phyloP scores from a whole-genome alignment of 2,113 vertebrate species.

The Otocyon megalotis region DNA sequence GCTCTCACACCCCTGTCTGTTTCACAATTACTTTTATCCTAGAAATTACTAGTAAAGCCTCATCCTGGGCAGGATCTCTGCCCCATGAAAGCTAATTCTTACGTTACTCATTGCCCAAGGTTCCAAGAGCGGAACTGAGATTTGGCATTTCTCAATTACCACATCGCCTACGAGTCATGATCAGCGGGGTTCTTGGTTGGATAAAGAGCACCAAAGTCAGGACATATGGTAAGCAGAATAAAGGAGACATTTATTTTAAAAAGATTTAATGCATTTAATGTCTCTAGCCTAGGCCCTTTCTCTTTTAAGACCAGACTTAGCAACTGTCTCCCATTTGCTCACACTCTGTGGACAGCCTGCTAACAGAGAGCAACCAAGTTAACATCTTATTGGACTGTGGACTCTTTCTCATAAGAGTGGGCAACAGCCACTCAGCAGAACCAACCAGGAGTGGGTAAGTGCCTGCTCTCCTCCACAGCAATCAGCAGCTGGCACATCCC shows the following conservation, averaged over 20 bases:
- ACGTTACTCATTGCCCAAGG: background rate
- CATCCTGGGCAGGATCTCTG: background rate
- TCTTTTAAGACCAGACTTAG: background rate
- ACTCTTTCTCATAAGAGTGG: background rate
- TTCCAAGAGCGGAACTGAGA: background rate
- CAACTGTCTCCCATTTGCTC: background rate
- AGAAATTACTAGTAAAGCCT: background rate
- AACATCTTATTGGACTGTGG: background rate
- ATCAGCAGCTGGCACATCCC: background rate
- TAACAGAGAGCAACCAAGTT: background rate
- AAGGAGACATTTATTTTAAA: background rate
- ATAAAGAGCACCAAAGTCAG: background rate
- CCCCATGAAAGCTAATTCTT: background rate
- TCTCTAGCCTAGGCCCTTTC: background rate
- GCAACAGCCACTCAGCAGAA: background rate
- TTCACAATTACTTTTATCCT: background rate
- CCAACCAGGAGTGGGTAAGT: background rate
- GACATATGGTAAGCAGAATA: background rate
- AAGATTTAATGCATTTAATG: background rate
- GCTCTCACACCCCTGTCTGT: background rate
- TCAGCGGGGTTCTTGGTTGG: background rate
- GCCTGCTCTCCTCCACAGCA: background rate
- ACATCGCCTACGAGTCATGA: background rate
- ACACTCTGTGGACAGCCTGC: background rate
- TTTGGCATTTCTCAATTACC: background rate